Evolutionary conservation across 92 coral and sea anemone species (phyloP), one percentile per base, ranked within the genome.

Genomic region (Heliopora coerulea): DNA sequence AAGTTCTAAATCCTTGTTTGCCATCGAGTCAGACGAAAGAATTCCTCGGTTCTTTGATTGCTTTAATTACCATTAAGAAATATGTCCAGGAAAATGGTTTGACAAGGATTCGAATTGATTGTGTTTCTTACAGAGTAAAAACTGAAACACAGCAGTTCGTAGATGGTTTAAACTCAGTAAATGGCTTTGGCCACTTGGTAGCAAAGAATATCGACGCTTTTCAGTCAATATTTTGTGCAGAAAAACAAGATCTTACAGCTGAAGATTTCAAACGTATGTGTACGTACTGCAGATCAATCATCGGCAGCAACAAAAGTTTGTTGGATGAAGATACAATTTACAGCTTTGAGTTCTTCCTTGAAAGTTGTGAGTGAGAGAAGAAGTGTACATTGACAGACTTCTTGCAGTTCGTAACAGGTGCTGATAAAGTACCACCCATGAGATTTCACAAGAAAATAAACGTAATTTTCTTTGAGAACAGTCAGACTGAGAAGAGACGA

Each of bases 271-370:
- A 69, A 44, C 46, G 32, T 25, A 54, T 69, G 26, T 42, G 59
- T 25, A 37, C 40, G 18, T 41, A 41, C 52, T 54, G 52, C 27
- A 41, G 76, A 60, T 41, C 58, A 15, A 62, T 37, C 27, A 58
- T 39, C 37, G 76, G 76, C 19, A 69, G 76, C 59, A 69, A 69
- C 59, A 69, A 27, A 14, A 69, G 76, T 41, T 9, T 10, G 59
- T 24, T 41, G 23, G 76, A 69, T 27, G 76, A 69, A 69, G 76
- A 54, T 37, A 69, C 76, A 44, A 69, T 69, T 41, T 69, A 69
- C 31, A 21, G 76, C 46, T 69, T 54, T 54, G 76, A 69, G 52
- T n/a, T 69, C 27, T 69, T 39, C 57, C 35, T 25, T 46, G 40
- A 69, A 69, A 31, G 19, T 31, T 64, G 48, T 64, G 48, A 64